Evolutionary conservation across 2,797 vertebrate genomes (phyloP), one percentile per base, ranked within the genome.

Genomic region (Sylvilagus floridanus): DNA sequence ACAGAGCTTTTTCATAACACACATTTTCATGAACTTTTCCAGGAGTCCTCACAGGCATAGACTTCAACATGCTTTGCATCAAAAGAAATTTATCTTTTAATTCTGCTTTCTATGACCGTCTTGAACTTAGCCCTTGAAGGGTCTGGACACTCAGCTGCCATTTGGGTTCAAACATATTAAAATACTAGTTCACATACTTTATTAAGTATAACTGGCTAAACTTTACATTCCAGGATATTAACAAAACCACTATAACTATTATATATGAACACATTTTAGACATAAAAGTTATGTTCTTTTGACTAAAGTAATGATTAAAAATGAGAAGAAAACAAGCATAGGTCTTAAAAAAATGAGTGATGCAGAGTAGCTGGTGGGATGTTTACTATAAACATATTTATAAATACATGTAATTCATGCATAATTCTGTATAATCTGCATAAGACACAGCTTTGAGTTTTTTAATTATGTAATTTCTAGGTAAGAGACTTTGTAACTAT

Each of bases 391-490:
- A 94, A 81, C 62, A 63, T 72, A 66, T 72, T 69, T 91, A 85
- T 62, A 91, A 93, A 84, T 21, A 95, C 35, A 84, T 26, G 30
- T n/a, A 92, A 91, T 84, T 96, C 81, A 42, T 76, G 54, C 91
- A 71, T 81, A 14, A 93, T 22, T 60, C n/a, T 78, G 52, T 81
- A 93, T 63, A 72, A 30, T 83, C 21, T 65, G 4, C 30, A 54
- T 32, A 88, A 90, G 81, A 90, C 68, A 81, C 19, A 57, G 54
- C 54, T 47, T 28, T 28, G 84, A 82, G 26, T 37, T 76, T 37
- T 95, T 89, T 47, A 91, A 57, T 83, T 78, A 88, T 68, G 26
- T 54, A 89, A 84, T 95, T 87, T 69, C 30, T 30, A 69, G 42
- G 50, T 24, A 88, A 91, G 37, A 91, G 52, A 66, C 5, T 9